Conservation (phyloP, 2,797 vertebrate genomes). For the Psittacula derbiana region DNA sequence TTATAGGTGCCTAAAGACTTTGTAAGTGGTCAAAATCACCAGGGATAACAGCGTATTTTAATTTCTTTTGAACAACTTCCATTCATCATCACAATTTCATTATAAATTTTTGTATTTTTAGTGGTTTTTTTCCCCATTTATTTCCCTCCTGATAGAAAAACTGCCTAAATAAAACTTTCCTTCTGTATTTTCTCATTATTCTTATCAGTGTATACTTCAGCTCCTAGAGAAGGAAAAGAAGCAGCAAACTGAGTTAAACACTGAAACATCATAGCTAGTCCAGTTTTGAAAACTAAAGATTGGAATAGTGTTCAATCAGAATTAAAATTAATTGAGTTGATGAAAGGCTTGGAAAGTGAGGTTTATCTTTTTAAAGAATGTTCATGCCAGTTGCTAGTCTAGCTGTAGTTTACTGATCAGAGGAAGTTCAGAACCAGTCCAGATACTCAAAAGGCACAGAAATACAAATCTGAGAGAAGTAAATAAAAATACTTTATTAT, state of each 20-base stretch:
- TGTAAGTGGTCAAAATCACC: conserved; percentile 11
- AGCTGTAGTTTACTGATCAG: background rate
- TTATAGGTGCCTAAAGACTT: background rate
- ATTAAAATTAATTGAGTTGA: background rate
- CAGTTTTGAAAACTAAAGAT: background rate
- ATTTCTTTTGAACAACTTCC: background rate
- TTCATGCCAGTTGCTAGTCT: background rate
- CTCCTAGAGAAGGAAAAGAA: background rate
- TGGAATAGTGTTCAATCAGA: background rate
- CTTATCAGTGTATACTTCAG: background rate
- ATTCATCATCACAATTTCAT: background rate
- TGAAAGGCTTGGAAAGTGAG: background rate
- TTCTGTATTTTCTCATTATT: background rate
- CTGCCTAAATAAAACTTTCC: background rate
- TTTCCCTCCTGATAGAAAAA: background rate
- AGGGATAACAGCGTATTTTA: background rate
- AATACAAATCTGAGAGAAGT: background rate
- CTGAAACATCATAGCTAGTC: background rate
- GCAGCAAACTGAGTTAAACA: background rate
- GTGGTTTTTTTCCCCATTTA: background rate
- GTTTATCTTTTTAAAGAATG: background rate
- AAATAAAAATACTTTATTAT: background rate
- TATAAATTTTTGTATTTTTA: background rate
- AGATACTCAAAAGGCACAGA: background rate
- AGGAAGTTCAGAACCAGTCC: background rate